These are phyloP conservation scores for Brachylomia viminalis DNA, from an alignment of 2,888 invertebrate species.

Conservation along the genomic window DNA sequence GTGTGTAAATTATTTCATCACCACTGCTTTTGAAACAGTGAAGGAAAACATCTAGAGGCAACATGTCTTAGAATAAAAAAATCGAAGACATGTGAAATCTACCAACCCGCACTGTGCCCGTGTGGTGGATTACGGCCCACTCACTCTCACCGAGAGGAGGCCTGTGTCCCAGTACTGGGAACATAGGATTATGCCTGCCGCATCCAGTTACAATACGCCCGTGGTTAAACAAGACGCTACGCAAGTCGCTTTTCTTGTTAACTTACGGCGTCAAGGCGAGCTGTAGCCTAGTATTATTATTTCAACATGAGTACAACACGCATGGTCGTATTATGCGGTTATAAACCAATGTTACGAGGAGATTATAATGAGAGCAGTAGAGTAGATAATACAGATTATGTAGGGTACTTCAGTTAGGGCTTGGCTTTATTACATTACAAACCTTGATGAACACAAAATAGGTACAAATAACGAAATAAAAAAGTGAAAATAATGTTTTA, in stretches of 20 bases:
- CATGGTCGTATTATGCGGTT: not conserved
- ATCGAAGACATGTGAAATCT: not conserved
- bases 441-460: too few species aligned
- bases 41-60: not conserved
- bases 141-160: not conserved
- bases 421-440: not conserved
- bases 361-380: not conserved
- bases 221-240: not conserved
- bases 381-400: not conserved
- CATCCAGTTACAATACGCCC: constrained; percentile 17
- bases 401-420: not conserved
- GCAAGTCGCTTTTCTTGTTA: constrained; percentile 31
- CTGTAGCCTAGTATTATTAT: constrained; percentile 9
- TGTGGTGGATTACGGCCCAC: not conserved
- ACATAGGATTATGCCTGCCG: not conserved
- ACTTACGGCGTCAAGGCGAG: constrained; percentile 6
- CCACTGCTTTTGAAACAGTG: too few species aligned
- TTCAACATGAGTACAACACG: not conserved
- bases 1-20: too few species aligned
- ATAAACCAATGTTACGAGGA: constrained; percentile 1
- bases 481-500: too few species aligned
- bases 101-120: not conserved
- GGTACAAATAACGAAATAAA: too few species aligned
- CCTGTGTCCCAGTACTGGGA: not conserved
- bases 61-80: not conserved